These are phyloP conservation scores for Caiman crocodilus DNA, from an alignment of 2,797 vertebrate species.

Conservation along the genomic window DNA sequence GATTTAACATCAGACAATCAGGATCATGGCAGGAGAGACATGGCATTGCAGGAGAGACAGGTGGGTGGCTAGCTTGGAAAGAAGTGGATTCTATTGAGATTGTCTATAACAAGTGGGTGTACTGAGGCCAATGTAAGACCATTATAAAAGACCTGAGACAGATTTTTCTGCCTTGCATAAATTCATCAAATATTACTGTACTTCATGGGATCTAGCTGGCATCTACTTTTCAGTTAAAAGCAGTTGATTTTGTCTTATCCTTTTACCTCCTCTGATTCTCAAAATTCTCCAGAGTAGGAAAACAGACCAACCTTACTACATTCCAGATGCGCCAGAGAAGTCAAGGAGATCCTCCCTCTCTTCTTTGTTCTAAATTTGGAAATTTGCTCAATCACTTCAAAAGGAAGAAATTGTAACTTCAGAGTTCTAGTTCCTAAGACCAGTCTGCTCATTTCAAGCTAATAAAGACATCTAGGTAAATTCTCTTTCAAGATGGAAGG, in stretches of 20 bases:
- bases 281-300: neutral
- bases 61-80: too few species aligned
- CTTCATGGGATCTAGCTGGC: neutral
- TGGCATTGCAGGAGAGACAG: too few species aligned
- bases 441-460: constrained; percentile 15
- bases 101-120: too few species aligned
- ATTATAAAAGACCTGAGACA: neutral
- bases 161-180: neutral
- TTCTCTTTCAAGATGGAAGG: neutral
- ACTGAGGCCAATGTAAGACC: too few species aligned
- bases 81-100: too few species aligned
- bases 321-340: neutral
- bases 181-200: neutral
- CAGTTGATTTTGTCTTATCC: neutral
- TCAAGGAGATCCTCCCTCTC: neutral
- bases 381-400: constrained; percentile 4
- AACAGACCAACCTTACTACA: neutral
- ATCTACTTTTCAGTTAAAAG: neutral
- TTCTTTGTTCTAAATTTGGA: neutral
- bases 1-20: too few species aligned
- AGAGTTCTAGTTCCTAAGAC: neutral
- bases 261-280: rapidly evolving
- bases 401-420: neutral
- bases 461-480: constrained; percentile 8
- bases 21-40: too few species aligned